Evolutionary conservation across 2,797 vertebrate genomes (phyloP), one percentile per base, ranked within the genome.

Genomic region (Gymnoscopelus microlampas): DNA sequence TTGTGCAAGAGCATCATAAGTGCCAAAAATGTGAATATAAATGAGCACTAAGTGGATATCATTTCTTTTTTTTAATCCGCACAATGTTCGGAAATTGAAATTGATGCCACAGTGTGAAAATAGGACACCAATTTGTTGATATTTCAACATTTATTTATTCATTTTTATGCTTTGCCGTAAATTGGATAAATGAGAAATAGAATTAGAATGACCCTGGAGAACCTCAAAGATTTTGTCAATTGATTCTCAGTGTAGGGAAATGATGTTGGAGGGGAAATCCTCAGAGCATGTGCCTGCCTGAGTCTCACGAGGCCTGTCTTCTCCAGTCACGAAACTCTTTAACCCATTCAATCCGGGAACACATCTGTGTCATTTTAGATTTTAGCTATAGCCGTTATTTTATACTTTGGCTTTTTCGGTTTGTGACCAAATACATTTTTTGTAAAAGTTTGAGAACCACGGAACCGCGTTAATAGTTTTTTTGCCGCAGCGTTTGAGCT

Each of bases 181-280:
- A 84, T 70, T 82, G 65, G 59, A 86, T 80, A 71, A 73, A 61
- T 68, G 35, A 55, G 73, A 76, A 80, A 58, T 2, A 55, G 65
- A 73, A 71, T 71, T 79, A 53, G 80, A 47, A 66, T 11, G 49
- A 78, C 76, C 83, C 87, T 13, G 63, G 73, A 82, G 49, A 74
- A 81, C 74, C 80, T 62, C 35, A 55, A 65, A 73, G 70, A 76
- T 79, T 78, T 80, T 75, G 71, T 73, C 44, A n/a, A 65, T 11
- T 62, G 44, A 74, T 68, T 79, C 66, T 68, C 70, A 72, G 66
- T 64, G 32, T 23, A 15, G 67, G 66, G 66, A 81, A 85, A 66
- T 29, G 73, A 79, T 68, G 73, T 77, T 54, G 15, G 12, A 73
- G 66, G 61, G 60, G 8, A 86, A 88, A 83, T 83, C 86, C 81